A percentile compares a stretch with the other conserved stretches of the same genome.
Evolutionary conservation across 2,797 vertebrate genomes (phyloP).

Genomic region (Macropodus opercularis): DNA sequence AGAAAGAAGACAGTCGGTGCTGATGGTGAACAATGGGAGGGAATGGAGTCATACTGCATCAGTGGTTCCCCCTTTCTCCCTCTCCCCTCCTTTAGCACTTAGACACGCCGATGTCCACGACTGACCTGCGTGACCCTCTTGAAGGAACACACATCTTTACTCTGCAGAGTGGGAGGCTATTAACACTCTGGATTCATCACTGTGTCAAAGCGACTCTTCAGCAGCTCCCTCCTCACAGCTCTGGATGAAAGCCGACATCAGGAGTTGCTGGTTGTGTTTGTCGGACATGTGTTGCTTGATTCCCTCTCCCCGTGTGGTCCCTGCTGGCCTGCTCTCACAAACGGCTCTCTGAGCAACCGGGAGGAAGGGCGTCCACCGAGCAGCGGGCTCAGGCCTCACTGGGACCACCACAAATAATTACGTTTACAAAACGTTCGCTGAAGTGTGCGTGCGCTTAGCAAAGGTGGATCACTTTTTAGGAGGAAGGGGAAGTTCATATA

Average conservation of each 20-base stretch:
- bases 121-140: slow-evolving; percentile 53
- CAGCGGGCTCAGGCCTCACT: slow-evolving; percentile 28
- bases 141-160: slow-evolving; percentile 55
- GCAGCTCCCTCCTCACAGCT: neutral
- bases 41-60: slow-evolving; percentile 59
- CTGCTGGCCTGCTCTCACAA: slow-evolving; percentile 58
- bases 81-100: slow-evolving; percentile 24
- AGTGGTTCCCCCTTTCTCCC: slow-evolving; percentile 33
- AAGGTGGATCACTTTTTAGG: no score
- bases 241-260: slow-evolving; percentile 53
- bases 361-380: slow-evolving; percentile 20
- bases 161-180: slow-evolving; percentile 9
- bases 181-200: slow-evolving; percentile 22
- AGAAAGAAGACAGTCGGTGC: slow-evolving; percentile 51
- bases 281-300: slow-evolving; percentile 70
- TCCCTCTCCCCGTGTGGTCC: slow-evolving; percentile 71
- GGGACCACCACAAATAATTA: no score
- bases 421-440: no score
- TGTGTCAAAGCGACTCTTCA: slow-evolving; percentile 10
- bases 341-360: slow-evolving; percentile 38
- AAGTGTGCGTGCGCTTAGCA: no score
- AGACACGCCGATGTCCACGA: slow-evolving; percentile 36
- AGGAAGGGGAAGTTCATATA: no score
- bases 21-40: slow-evolving; percentile 60
- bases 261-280: slow-evolving; percentile 60